Percentiles rank a stretch among this genome's conserved stretches.
These are phyloP conservation scores for Acridotheres tristis DNA, from an alignment of 2,797 vertebrate genomes.

Conservation along the genomic window DNA sequence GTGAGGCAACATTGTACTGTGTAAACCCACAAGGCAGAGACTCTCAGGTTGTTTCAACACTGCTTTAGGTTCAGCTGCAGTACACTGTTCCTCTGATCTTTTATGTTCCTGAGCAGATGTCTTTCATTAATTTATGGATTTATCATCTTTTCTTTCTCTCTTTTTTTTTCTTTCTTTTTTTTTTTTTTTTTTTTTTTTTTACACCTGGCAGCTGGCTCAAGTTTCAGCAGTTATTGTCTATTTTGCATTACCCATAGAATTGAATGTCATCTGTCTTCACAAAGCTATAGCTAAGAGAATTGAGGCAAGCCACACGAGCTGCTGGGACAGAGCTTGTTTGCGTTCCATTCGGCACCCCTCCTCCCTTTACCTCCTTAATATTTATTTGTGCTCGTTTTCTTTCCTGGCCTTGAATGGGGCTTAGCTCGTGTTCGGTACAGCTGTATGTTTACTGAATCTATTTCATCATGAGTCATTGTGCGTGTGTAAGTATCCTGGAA, in stretches of 20 bases:
- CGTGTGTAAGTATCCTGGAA: conserved; percentile 90
- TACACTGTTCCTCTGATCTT: conserved; percentile 88
- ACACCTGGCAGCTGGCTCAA: conserved; percentile 95
- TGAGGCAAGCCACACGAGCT: conserved; percentile 78
- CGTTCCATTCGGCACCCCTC: conserved; percentile 73
- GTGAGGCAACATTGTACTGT: conserved; percentile 65
- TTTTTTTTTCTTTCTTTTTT: conserved; percentile 26
- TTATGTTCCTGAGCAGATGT: conserved; percentile 92
- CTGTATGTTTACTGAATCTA: conserved; percentile 89
- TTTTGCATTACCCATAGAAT: conserved; percentile 86
- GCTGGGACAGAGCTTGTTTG: conserved; percentile 81
- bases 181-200: conserved; percentile 78
- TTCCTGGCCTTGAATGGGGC: conserved; percentile 88
- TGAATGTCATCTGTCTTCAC: conserved; percentile 89
- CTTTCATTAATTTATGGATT: conserved; percentile 97
- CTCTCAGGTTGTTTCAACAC: conserved; percentile 81
- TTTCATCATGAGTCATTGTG: conserved; percentile 88
- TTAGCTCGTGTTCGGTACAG: conserved; percentile 85
- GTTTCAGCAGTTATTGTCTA: conserved; percentile 94
- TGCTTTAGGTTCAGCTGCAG: conserved; percentile 81
- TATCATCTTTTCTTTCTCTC: conserved; percentile 82
- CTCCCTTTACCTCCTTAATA: conserved; percentile 86
- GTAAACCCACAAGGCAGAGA: conserved; percentile 72
- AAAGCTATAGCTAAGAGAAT: conserved; percentile 83
- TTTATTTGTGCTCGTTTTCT: conserved; percentile 91